Evolutionary conservation across 2,888 invertebrate genomes (phyloP), one percentile per base, ranked within the genome.

Genomic region (Lepidocyrtoides sp.): DNA sequence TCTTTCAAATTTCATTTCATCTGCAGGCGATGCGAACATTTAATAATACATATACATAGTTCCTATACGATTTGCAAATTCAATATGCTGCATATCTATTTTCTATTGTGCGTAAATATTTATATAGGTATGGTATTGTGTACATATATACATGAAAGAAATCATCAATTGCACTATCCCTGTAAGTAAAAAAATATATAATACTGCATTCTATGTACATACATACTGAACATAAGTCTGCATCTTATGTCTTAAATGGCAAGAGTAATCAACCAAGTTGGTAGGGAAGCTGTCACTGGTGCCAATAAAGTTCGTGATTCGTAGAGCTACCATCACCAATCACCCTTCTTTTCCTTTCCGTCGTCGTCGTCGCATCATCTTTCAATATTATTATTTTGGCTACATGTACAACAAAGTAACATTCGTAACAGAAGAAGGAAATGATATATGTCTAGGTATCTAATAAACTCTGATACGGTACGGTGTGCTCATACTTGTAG

Each of bases 281-380:
- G 89, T 89, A 84, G 89, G 89, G 89, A 89, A 89, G 89, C 89
- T 89, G 89, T 89, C 89, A 89, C 89, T 89, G 89, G 84, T 89
- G 89, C 89, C 89, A 89, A 89, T 89, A 89, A 89, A 89, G 89
- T 89, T 89, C 89, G 84, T 89, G 89, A 89, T 89, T 89, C 89
- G 89, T 89, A n/a, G 89, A 89, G 89, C 89, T 89, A 66, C 89
- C 89, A 89, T 89, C 89, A 89, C 89, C 89, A 89, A 84, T 89
- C 89, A 89, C 89, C 89, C 83, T 77, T 72, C 84, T 51, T 89
- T 36, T 88, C 77, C 66, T 66, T 85, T 85, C 57, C n/a, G n/a
- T n/a, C 72, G 32, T 82, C 66, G 17, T 82, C 84, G 63, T 66
- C 83, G 51, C 83, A 54, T 77, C 87, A 79, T 77, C 83, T 63